phyloP scores from a whole-genome alignment of 2,888 invertebrate genomes.

The Pilophorus perplexus region DNA sequence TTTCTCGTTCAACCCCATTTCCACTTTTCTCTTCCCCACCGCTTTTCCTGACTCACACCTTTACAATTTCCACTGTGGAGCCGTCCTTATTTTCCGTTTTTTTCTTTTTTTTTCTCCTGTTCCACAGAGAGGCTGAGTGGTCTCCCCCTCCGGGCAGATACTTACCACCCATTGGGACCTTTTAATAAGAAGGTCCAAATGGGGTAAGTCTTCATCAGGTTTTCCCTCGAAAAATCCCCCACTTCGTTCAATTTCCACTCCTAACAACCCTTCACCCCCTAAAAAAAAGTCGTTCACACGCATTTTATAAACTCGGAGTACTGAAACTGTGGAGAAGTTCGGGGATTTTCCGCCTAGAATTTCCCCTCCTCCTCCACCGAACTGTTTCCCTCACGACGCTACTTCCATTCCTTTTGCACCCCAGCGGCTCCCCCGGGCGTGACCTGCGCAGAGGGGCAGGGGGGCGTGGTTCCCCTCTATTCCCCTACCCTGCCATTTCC shows the following conservation, averaged over 20 bases:
- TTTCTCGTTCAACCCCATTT: conserved; percentile 25
- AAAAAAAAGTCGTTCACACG: conserved; percentile 13
- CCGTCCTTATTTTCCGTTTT: too few relatives aligned
- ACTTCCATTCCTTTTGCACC: too few relatives aligned
- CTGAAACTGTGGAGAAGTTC: conserved; percentile 12
- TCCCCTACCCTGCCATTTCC: neutral
- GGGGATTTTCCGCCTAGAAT: neutral
- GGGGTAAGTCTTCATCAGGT: too few relatives aligned
- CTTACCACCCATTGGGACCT: too few relatives aligned
- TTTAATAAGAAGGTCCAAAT: conserved; percentile 30
- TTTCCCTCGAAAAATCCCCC: neutral
- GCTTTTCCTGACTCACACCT: too few relatives aligned
- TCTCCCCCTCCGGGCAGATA: too few relatives aligned
- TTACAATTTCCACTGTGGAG: too few relatives aligned
- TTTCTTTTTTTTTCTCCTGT: conserved; percentile 1
- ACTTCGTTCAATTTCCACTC: conserved; percentile 3
- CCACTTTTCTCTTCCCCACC: conserved; percentile 24
- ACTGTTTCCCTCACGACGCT: too few relatives aligned
- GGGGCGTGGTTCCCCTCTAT: conserved; percentile 21
- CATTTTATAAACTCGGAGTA: neutral
- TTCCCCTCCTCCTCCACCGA: neutral
- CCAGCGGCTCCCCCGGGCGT: too few relatives aligned
- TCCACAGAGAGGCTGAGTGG: conserved; percentile 24
- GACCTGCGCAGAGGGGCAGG: neutral
- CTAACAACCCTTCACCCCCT: conserved; percentile 28